Percentiles rank a stretch among this genome's conserved stretches.
phyloP scores from a whole-genome alignment of 2,113 vertebrate genomes.

The Forbesichthys agassizii region DNA sequence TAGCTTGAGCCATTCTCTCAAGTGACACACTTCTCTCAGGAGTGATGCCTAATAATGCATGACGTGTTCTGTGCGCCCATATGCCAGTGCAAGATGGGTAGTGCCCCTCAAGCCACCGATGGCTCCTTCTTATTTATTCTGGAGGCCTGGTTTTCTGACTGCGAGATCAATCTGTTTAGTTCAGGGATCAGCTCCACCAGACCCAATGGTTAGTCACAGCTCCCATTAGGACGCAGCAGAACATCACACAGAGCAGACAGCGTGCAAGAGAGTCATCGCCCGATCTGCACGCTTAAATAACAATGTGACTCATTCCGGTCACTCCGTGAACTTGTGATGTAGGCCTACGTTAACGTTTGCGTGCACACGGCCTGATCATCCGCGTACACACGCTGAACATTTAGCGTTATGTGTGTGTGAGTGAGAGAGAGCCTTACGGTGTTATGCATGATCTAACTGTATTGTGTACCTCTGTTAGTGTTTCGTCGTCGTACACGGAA shows the following conservation, averaged over 20 bases:
- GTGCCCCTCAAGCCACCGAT: conserved; percentile 1
- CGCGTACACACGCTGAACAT: no score
- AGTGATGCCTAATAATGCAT: background rate
- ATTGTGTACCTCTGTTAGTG: conserved; percentile 30
- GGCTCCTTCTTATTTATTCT: conserved; percentile 24
- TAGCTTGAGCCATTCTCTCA: background rate
- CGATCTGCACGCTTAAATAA: conserved; percentile 38
- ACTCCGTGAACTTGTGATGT: conserved; percentile 34
- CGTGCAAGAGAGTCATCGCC: conserved; percentile 30
- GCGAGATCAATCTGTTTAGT: conserved; percentile 37
- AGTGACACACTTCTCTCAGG: background rate
- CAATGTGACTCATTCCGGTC: conserved; percentile 50
- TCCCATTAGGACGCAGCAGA: conserved; percentile 37
- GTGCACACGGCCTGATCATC: background rate
- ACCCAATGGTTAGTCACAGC: conserved; percentile 44
- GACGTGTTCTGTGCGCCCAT: background rate
- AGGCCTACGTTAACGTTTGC: conserved; percentile 1
- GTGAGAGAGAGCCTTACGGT: conserved; percentile 18
- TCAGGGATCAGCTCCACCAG: conserved; percentile 33
- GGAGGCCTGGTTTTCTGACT: conserved; percentile 21
- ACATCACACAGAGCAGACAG: conserved; percentile 22
- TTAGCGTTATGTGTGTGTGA: conserved; percentile 7
- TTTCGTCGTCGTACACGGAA: conserved; percentile 31
- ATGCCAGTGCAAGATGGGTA: background rate
- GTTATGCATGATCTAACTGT: conserved; percentile 20